Evolutionary conservation across 2,113 vertebrate genomes (phyloP).

Genomic region (Turnix velox): DNA sequence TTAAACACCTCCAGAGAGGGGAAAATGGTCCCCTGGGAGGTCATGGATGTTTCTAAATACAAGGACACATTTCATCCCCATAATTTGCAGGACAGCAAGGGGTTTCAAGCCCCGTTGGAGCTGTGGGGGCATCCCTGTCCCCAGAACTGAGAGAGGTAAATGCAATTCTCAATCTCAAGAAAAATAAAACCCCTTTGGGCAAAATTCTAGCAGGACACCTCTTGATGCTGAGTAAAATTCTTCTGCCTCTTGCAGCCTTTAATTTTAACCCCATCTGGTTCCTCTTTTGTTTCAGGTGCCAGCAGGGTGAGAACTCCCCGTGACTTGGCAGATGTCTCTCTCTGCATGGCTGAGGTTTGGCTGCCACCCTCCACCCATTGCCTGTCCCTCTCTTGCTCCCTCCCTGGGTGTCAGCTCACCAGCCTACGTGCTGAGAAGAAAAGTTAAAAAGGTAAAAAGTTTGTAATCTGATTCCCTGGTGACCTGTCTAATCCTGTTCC

Average conservation of each 20-base stretch:
- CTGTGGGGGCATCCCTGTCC: not conserved
- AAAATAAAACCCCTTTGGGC: not conserved
- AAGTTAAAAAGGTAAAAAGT: slow-evolving; percentile 64
- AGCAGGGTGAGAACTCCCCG: not conserved
- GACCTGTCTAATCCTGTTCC: slow-evolving; percentile 75
- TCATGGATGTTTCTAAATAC: not conserved
- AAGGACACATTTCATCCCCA: not conserved
- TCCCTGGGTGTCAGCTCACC: slow-evolving; percentile 30
- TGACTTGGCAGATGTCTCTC: not conserved
- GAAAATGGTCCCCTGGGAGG: too few relatives aligned
- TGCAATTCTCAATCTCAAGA: not conserved
- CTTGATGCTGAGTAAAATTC: not conserved
- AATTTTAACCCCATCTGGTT: accelerated
- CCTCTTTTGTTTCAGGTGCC: not conserved
- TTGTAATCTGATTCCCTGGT: slow-evolving; percentile 67
- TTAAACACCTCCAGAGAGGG: too few relatives aligned
- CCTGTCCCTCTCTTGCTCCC: slow-evolving; percentile 37
- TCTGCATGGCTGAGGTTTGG: not conserved
- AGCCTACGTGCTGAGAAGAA: slow-evolving; percentile 67
- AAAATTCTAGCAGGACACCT: not conserved
- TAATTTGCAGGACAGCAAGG: accelerated
- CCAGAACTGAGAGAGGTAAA: not conserved
- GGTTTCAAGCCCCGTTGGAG: not conserved
- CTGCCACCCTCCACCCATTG: slow-evolving; percentile 17
- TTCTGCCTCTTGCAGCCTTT: not conserved